phyloP scores from a whole-genome alignment of 2,113 vertebrate species.

The Glareola pratincola region DNA sequence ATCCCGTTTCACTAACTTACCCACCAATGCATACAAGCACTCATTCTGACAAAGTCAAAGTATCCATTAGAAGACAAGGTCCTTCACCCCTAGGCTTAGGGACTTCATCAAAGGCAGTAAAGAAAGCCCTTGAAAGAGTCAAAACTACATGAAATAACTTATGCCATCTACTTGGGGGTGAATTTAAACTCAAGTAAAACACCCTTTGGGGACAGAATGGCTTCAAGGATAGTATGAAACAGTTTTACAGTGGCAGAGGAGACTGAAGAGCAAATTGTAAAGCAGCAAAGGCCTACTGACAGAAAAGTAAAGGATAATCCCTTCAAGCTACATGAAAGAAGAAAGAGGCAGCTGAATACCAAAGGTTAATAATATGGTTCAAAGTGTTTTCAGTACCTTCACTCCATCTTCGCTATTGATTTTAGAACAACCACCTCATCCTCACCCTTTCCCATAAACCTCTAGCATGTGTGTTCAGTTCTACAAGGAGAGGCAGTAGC shows the following conservation, averaged over 20 bases:
- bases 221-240: background rate
- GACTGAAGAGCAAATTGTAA: background rate
- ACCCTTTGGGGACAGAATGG: background rate
- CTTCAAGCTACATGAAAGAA: background rate
- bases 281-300: background rate
- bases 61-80: background rate
- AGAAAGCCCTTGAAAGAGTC: background rate
- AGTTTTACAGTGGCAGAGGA: background rate
- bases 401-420: background rate
- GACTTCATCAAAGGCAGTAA: background rate
- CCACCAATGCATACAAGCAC: background rate
- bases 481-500: background rate
- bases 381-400: background rate
- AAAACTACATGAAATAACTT: background rate
- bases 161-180: background rate
- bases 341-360: background rate
- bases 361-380: background rate
- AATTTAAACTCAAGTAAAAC: background rate
- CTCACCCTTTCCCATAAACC: background rate
- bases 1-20: background rate
- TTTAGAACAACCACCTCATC: background rate
- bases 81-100: background rate
- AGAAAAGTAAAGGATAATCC: background rate
- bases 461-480: accelerated
- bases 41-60: background rate